These are phyloP conservation scores for Odobenus rosmarus DNA, from an alignment of 2,113 vertebrate species.

Conservation along the genomic window DNA sequence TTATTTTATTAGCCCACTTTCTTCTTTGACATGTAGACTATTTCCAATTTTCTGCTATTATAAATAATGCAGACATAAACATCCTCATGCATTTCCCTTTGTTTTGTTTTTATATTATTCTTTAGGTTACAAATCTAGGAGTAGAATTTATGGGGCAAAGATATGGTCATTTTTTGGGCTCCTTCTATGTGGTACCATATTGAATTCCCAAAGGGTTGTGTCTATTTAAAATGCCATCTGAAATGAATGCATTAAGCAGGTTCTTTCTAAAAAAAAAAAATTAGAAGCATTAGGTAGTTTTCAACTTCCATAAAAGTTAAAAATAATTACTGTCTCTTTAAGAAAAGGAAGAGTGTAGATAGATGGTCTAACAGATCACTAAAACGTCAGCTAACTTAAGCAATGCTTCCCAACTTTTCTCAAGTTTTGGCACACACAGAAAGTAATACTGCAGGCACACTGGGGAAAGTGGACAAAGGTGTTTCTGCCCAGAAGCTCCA, in stretches of 20 bases:
- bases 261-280: conserved; percentile 20
- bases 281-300: conserved; percentile 9
- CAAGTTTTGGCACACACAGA: neutral
- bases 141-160: conserved; percentile 19
- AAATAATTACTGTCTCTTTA: conserved; percentile 35
- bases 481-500: conserved; percentile 17
- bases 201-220: neutral
- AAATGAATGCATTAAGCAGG: conserved; percentile 43
- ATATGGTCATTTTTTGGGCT: neutral
- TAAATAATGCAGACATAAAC: conserved; percentile 55
- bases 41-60: conserved; percentile 46
- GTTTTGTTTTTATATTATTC: conserved; percentile 13
- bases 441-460: neutral
- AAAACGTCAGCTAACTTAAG: neutral
- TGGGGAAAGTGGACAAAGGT: neutral
- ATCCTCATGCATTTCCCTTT: conserved; percentile 57
- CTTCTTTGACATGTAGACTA: conserved; percentile 28
- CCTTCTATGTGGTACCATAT: conserved; percentile 19
- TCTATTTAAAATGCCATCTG: conserved; percentile 51
- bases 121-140: conserved; percentile 40
- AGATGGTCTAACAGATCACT: neutral
- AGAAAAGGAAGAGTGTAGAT: neutral
- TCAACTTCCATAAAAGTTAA: conserved; percentile 58
- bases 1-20: conserved; percentile 50
- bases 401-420: neutral